phyloP scores from a whole-genome alignment of 2,113 vertebrate species.

The Hydrochoerus hydrochaeris region DNA sequence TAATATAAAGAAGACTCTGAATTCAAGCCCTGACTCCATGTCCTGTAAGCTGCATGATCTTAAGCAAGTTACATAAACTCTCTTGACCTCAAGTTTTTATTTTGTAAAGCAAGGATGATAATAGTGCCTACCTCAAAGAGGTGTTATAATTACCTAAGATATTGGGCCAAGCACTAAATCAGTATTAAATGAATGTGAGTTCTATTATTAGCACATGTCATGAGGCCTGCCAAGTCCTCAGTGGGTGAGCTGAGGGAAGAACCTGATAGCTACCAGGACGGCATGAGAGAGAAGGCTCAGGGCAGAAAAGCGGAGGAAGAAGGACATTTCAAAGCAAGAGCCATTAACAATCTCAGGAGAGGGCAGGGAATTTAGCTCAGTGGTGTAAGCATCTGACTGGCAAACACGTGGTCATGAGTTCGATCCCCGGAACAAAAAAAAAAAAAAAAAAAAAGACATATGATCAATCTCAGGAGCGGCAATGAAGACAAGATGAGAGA shows the following conservation, averaged over 20 bases:
- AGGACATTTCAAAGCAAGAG: background rate
- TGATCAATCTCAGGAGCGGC: background rate
- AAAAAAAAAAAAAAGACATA: too few relatives aligned
- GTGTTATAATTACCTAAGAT: background rate
- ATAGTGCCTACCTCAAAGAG: background rate
- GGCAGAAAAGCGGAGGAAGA: background rate
- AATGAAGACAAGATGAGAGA: background rate
- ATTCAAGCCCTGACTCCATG: background rate
- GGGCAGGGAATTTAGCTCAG: too few relatives aligned
- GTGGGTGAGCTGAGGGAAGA: background rate
- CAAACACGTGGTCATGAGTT: too few relatives aligned
- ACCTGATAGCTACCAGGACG: background rate
- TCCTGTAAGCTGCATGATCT: background rate
- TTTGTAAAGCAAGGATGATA: background rate
- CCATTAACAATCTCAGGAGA: background rate
- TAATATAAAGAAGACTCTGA: conserved; percentile 32
- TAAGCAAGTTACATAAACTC: conserved; percentile 31
- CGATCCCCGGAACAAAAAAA: too few relatives aligned
- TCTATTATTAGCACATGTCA: background rate
- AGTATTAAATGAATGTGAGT: conserved; percentile 17
- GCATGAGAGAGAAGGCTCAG: background rate
- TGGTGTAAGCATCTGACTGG: too few relatives aligned
- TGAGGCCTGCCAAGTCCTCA: background rate
- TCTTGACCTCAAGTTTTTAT: background rate
- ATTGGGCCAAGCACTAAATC: background rate